Evolutionary conservation across 2,113 vertebrate species (phyloP).

Genomic region (Rhegmatorhina hoffmannsi): DNA sequence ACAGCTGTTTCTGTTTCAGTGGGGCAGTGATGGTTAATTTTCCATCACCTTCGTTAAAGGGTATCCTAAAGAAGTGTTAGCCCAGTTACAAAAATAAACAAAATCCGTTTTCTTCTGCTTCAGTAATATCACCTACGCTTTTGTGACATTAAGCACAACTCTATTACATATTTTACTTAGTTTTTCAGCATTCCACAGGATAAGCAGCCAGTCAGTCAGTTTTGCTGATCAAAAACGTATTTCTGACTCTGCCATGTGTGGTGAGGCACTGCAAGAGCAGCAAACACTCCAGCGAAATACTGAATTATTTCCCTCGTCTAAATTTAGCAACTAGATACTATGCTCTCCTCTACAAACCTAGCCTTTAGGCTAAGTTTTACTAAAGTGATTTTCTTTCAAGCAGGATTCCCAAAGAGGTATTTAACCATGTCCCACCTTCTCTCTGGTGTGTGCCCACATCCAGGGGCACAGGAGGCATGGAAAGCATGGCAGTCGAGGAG

Average conservation of each 20-base stretch:
- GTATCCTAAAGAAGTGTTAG: neutral
- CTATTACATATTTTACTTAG: neutral
- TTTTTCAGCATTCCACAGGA: neutral
- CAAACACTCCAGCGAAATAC: neutral
- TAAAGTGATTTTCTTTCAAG: neutral
- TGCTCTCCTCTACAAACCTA: neutral
- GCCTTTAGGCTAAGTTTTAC: conserved; percentile 16
- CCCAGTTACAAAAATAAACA: neutral
- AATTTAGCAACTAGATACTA: conserved; percentile 4
- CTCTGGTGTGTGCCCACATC: no score
- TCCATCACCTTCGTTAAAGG: neutral
- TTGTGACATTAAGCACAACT: neutral
- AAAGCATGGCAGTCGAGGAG: neutral
- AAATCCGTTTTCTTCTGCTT: neutral
- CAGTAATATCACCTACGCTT: neutral
- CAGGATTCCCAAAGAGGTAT: neutral
- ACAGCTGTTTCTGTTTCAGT: neutral
- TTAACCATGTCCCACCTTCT: neutral
- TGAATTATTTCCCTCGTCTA: neutral
- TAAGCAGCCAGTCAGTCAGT: neutral
- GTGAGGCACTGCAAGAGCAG: neutral
- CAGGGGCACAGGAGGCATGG: rapidly evolving
- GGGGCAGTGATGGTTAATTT: neutral
- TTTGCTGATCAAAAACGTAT: neutral
- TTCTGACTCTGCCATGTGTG: neutral